Evolutionary conservation across 1,140 invertebrate species (phyloP), one percentile per base, ranked within the genome.

Genomic region (Mycetomoellerius zeteki): DNA sequence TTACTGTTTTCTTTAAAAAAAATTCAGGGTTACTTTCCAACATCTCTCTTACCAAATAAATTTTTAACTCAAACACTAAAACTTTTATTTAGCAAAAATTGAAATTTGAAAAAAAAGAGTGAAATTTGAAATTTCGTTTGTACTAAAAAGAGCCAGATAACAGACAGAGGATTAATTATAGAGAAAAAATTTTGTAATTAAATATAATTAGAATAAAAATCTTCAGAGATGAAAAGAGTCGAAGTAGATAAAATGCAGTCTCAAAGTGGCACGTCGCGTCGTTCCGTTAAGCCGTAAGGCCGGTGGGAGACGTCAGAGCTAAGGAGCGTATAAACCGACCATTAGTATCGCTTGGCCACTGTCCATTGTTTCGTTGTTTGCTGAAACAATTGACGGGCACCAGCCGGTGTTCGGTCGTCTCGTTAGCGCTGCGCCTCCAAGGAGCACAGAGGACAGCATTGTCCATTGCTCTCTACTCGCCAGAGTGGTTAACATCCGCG

Each of bases 351-450:
- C 89, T 81, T 90, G 91, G 93, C 94, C 94, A 95, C 94, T 95
- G 94, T 95, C 94, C 94, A 95, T 95, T 95, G 94, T 95, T 95
- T 95, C 93, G 91, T 91, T 95, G 95, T 95, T 95, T 95, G 95
- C 94, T 92, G 94, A 94, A 95, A 95, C 95, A 95, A 95, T 95
- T 95, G 95, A 95, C 95, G 94, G 93, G 92, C 88, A 86, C 92
- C 85, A 76, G 87, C 73, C 87, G 90, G 91, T 90, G 87, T 94
- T 94, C 94, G 88, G 93, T 94, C 95, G 94, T 95, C 95, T 95
- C 95, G 95, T 95, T 95, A 95, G 95, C 94, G 94, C 90, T 88
- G 86, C 85, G 86, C 92, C 85, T 89, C 88, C 88, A 92, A 91
- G 50, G 56, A 62, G 80, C 88, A 94, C 94, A 95, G 93, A 92